phyloP scores from a whole-genome alignment of 1,140 invertebrate species.

The Rhynchophorus ferrugineus region DNA sequence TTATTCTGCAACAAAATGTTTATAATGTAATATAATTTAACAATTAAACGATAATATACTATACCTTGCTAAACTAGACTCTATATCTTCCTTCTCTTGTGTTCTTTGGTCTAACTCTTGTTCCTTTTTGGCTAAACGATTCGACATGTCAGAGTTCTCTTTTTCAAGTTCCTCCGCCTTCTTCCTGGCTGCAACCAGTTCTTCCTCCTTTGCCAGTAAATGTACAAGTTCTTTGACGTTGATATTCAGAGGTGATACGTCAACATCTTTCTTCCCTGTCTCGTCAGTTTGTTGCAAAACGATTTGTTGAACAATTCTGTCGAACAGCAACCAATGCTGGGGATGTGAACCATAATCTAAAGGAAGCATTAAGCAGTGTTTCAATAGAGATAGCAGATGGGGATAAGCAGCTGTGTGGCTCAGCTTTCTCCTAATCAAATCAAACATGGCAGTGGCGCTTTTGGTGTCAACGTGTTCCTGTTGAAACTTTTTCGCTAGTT shows the following conservation, averaged over 20 bases:
- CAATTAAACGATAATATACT: too few species aligned
- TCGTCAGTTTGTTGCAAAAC: constrained; percentile 67
- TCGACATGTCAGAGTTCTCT: constrained; percentile 81
- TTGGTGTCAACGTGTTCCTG: constrained; percentile 91
- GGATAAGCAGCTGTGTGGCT: constrained; percentile 89
- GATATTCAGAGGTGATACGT: constrained; percentile 77
- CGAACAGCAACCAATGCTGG: constrained; percentile 90
- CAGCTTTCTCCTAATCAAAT: constrained; percentile 81
- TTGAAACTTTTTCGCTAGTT: constrained; percentile 84
- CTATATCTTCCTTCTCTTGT: constrained; percentile 89
- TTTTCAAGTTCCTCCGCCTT: constrained; percentile 84
- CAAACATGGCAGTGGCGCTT: constrained; percentile 90
- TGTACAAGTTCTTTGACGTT: constrained; percentile 89
- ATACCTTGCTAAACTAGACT: constrained; percentile 58
- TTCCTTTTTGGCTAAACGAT: constrained; percentile 83
- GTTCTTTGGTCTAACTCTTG: constrained; percentile 82
- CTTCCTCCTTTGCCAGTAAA: constrained; percentile 87
- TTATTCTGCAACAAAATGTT: constrained; percentile 52
- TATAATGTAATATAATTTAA: too few species aligned
- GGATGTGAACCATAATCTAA: constrained; percentile 73
- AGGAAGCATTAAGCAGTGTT: constrained; percentile 86
- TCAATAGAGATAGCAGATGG: constrained; percentile 83
- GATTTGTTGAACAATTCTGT: constrained; percentile 93
- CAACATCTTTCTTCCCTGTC: constrained; percentile 55
- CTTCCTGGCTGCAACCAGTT: constrained; percentile 75